Percentiles rank a stretch among this genome's conserved stretches.
phyloP scores from a whole-genome alignment of 2,113 vertebrate species.

The Passer domesticus region DNA sequence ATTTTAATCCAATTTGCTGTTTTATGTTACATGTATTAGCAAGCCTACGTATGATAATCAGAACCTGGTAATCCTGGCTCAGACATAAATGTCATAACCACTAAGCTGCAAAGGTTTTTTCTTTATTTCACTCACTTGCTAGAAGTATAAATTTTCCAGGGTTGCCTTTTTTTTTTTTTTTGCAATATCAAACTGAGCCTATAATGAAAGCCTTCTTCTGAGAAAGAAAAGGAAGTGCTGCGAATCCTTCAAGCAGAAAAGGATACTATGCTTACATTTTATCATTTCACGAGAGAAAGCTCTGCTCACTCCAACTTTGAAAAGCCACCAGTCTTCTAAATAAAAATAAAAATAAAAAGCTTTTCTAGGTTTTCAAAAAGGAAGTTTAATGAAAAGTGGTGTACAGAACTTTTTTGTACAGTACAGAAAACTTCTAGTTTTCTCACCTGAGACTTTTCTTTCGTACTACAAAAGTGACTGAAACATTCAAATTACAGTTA shows the following conservation, averaged over 20 bases:
- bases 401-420: no score
- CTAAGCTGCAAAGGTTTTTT: background rate
- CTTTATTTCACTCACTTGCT: background rate
- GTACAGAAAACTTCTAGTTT: background rate
- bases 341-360: background rate
- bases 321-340: background rate
- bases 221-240: background rate
- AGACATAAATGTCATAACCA: background rate
- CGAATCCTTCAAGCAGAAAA: background rate
- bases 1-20: background rate
- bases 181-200: background rate
- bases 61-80: background rate
- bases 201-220: background rate
- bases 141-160: background rate
- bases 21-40: background rate
- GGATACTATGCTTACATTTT: background rate
- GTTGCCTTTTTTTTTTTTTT: background rate
- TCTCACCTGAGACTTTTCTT: background rate
- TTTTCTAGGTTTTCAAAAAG: background rate
- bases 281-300: background rate
- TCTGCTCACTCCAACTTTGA: background rate
- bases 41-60: background rate
- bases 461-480: background rate
- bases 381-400: background rate
- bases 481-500: background rate